These are phyloP conservation scores for Zaprionus kolodkinae DNA, from an alignment of 1,140 invertebrate genomes.

Conservation along the genomic window DNA sequence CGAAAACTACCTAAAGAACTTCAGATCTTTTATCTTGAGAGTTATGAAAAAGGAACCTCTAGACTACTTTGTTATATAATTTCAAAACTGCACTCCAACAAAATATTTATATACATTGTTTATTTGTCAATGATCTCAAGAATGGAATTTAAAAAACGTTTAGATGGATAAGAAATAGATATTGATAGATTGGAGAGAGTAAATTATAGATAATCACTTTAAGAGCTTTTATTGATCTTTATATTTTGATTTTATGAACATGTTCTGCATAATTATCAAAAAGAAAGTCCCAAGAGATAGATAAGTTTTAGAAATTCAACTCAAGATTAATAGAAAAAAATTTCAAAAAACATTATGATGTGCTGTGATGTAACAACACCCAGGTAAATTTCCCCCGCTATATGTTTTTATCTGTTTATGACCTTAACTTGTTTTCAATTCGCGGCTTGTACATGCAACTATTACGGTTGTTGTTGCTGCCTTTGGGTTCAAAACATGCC, in stretches of 20 bases:
- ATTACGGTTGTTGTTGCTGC: constrained; percentile 30
- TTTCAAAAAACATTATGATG: background rate
- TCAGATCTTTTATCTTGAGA: no score
- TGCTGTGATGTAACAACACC: background rate
- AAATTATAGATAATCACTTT: background rate
- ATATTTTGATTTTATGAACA: background rate
- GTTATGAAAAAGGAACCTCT: no score
- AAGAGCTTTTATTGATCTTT: background rate
- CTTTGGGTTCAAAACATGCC: constrained; percentile 47
- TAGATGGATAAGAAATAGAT: background rate
- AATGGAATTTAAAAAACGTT: background rate
- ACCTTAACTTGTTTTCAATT: constrained; percentile 49
- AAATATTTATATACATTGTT: no score
- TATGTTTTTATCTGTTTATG: background rate
- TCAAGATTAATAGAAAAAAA: no score
- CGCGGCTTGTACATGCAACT: constrained; percentile 38
- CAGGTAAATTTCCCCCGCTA: background rate
- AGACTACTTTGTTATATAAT: no score
- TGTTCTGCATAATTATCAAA: background rate
- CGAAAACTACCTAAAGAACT: no score
- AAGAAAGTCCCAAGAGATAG: background rate
- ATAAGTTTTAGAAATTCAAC: background rate
- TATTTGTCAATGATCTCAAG: no score
- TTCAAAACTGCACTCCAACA: no score
- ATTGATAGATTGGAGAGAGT: background rate